A percentile compares a stretch with the other conserved stretches of the same genome.
Conservation (phyloP, 2,797 vertebrate species). For the Perodicticus potto region DNA sequence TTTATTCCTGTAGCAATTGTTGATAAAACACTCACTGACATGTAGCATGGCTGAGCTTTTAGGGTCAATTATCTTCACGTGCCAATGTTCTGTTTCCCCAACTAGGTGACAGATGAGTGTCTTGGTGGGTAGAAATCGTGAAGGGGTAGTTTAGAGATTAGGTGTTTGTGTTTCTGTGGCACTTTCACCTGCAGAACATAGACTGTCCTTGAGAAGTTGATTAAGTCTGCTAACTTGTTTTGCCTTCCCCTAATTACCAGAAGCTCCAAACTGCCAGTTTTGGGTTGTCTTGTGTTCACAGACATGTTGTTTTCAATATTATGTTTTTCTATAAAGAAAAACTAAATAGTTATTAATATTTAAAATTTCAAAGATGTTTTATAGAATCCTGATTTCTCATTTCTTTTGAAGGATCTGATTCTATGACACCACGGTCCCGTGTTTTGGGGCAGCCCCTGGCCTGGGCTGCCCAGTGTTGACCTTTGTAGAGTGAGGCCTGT, state of each 20-base stretch:
- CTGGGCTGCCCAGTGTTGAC: not conserved
- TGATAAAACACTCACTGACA: not conserved
- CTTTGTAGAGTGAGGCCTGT: not conserved
- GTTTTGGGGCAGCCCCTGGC: not conserved
- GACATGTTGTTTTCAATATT: not conserved
- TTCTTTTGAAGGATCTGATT: not conserved
- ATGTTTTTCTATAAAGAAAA: not conserved
- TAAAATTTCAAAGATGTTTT: not conserved
- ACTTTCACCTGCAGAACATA: not conserved
- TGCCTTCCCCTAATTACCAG: not conserved
- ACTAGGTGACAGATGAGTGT: not conserved
- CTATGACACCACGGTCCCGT: not conserved
- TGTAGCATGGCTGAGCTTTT: not conserved
- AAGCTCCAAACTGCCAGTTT: not conserved
- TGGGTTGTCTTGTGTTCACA: not conserved
- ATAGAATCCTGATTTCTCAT: not conserved
- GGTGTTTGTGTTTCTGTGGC: not conserved
- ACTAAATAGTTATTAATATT: not conserved
- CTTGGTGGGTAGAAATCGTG: not conserved
- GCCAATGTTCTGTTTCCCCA: not conserved
- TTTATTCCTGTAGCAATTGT: slow-evolving; percentile 17
- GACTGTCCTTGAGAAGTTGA: not conserved
- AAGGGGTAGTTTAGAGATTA: not conserved
- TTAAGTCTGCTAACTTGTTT: not conserved
- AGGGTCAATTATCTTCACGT: not conserved